Evolutionary conservation across 2,113 vertebrate species (phyloP).

Genomic region (Brachypteracias leptosomus): DNA sequence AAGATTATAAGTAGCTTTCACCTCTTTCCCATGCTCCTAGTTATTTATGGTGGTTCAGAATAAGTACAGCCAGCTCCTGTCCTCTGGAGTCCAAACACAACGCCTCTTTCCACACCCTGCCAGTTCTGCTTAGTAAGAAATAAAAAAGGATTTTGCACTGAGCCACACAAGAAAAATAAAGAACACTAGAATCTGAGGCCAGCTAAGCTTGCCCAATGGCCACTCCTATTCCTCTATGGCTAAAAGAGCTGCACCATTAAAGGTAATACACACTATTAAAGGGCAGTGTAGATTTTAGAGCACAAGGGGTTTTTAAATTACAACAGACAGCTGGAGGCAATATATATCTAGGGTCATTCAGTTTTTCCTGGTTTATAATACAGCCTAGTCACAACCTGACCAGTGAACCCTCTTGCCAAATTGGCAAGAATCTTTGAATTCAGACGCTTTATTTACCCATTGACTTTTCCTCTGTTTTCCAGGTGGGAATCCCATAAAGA

Average conservation of each 20-base stretch:
- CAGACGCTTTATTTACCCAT: background rate
- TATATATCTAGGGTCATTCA: background rate
- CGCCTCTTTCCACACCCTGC: background rate
- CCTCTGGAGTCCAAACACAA: background rate
- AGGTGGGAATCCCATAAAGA: background rate
- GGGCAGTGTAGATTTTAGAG: background rate
- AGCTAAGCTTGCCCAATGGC: background rate
- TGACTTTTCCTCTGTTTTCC: background rate
- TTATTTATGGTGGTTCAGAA: background rate
- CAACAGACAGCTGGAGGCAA: background rate
- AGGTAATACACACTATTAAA: background rate
- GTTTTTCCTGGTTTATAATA: background rate
- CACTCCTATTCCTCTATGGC: background rate
- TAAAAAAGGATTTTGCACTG: background rate
- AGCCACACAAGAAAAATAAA: background rate
- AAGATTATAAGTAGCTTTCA: background rate
- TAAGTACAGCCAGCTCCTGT: background rate
- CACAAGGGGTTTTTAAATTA: background rate
- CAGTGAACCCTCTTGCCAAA: background rate
- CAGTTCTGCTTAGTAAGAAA: background rate
- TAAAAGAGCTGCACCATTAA: background rate
- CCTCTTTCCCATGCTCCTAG: background rate
- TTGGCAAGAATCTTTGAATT: background rate
- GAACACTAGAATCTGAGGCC: background rate
- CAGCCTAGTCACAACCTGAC: background rate